Evolutionary conservation across 2,888 invertebrate genomes (phyloP), one percentile per base, ranked within the genome.

Genomic region (Sceliomorpha sp.): DNA sequence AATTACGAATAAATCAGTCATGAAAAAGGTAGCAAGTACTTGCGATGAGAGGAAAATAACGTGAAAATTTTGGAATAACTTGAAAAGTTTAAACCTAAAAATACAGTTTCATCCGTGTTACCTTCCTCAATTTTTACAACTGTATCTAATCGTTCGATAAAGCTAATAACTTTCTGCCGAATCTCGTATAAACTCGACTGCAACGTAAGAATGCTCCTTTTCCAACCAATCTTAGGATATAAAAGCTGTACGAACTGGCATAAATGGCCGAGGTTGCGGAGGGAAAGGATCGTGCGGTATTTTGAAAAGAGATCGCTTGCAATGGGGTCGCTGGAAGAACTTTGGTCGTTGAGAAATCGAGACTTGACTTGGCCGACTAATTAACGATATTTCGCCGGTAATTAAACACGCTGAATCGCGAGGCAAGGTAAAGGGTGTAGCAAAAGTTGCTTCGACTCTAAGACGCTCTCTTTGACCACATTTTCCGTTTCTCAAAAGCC

Each of bases 361-460:
- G 51, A 64, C 50, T 59, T 64, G 59, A 58, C 70, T 72, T 56
- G 36, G 68, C 56, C 48, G 60, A 53, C 81, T 87, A 87, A 87
- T 86, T 87, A 86, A 86, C 86, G 87, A 85, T 87, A 86, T 87
- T 85, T 84, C 79, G 84, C 81, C 78, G 83, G 85, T 86, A 86
- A 87, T 87, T 87, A 86, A 86, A 81, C 87, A 79, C 82, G 82
- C 79, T 80, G 80, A 82, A 82, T 81, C 78, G 77, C 71, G 71
- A 56, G 32, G 66, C 50, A 70, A 73, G 71, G 63, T 68, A 78
- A 80, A 78, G 75, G 79, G 75, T 76, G 74, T 77, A 75, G 74
- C 74, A 76, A 76, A 82, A 83, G 81, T 81, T 82, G 74, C 64
- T 56, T 67, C 67, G 45, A 29, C 60, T 59, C 77, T 71, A 79